Evolutionary conservation across 1,140 invertebrate species (phyloP), one percentile per base, ranked within the genome.

Genomic region (Heliconius himera): DNA sequence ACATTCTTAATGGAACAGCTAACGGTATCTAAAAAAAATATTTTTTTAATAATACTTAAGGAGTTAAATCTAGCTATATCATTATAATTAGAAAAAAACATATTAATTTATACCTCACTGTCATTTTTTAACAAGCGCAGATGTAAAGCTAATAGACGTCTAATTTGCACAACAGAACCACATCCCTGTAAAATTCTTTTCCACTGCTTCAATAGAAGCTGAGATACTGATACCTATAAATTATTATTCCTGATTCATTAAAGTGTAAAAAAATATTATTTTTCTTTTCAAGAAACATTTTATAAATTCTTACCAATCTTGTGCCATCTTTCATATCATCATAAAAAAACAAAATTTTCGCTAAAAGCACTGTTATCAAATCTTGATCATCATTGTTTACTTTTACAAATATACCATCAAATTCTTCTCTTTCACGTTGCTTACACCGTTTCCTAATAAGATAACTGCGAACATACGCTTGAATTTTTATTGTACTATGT

Each of bases 391-490:
- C 85, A 74, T 95, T 86, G 56, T 94, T 95, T 74, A 92, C 89
- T 79, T 94, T 94, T 73, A 94, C 90, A 76, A 96, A 92, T 46
- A 95, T 94, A 29, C 95, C 90, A 88, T 98, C 97, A 94, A 98
- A 98, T 72, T 96, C 93, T 36, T 93, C 90, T 74, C 97, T 95
- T 86, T 97, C 96, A 46, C 92, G 87, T 76, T 96, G 92, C 92
- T 97, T 97, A 60, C 95, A 95, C 76, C 95, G 94, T 88, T 96
- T 96, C 70, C 98, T 95, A 26, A 95, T 95, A 20, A 97, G 90
- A 84, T 96, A 98, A 81, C 98, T 97, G 81, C 98, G 95, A n/a
- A 97, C 96, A 90, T 96, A 96, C 2, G 97, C 96, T 90, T 98
- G 97, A 76, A 98, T 97, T 91, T 96, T 97, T 84, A 97, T 93